These are phyloP conservation scores for Apocheima hispidaria DNA, from an alignment of 2,888 invertebrate genomes.

Conservation along the genomic window DNA sequence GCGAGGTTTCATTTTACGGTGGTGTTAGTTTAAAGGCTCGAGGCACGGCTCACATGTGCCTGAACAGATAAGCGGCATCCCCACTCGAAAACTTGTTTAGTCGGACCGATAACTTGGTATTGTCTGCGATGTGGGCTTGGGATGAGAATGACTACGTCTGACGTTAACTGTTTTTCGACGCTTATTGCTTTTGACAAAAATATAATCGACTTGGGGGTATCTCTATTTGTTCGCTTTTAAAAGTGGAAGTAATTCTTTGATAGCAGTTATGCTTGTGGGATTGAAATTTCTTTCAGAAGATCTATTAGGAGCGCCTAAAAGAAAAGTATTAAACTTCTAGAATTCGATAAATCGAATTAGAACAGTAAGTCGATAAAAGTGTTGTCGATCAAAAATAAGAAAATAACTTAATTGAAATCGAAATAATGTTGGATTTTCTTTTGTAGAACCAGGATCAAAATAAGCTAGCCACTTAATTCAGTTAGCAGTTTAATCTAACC, in stretches of 20 bases:
- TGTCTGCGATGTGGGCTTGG: conserved; percentile 66
- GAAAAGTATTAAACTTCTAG: too few relatives aligned
- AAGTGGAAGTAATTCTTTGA: not conserved
- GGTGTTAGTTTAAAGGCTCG: conserved; percentile 77
- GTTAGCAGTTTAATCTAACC: not conserved
- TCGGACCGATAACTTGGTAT: conserved; percentile 77
- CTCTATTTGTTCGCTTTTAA: not conserved
- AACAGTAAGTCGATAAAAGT: too few relatives aligned
- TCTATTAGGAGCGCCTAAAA: too few relatives aligned
- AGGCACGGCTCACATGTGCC: conserved; percentile 80
- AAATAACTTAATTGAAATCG: too few relatives aligned
- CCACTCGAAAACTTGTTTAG: conserved; percentile 83
- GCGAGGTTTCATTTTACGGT: conserved; percentile 63
- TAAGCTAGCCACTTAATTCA: not conserved
- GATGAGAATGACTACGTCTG: conserved; percentile 54
- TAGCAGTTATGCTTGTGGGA: not conserved
- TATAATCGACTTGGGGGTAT: not conserved
- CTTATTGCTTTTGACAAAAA: conserved; percentile 48
- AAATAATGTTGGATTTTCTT: too few relatives aligned
- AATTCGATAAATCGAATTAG: too few relatives aligned
- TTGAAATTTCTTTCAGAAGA: too few relatives aligned
- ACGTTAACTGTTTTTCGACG: conserved; percentile 53
- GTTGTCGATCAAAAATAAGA: too few relatives aligned
- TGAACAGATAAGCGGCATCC: conserved; percentile 83
- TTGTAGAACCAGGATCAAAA: too few relatives aligned